Percentiles rank a stretch among this genome's conserved stretches.
Conservation (phyloP, 2,113 vertebrate genomes). For the Sinocyclocheilus rhinocerous region DNA sequence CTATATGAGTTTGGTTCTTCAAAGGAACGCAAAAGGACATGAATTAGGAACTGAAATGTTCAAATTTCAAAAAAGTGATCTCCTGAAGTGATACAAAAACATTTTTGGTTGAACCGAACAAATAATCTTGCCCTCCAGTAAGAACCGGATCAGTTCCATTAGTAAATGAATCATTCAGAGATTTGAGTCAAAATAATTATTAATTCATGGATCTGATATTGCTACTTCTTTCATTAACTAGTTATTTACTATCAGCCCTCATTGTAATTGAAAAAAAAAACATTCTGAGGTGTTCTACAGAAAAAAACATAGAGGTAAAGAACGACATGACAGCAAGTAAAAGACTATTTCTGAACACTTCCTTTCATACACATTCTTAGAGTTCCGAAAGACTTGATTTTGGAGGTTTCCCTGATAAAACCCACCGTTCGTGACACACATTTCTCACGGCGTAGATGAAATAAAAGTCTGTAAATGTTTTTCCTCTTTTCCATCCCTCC, state of each 20-base stretch:
- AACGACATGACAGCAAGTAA: background rate
- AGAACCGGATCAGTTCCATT: background rate
- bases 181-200: background rate
- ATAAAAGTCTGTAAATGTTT: background rate
- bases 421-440: background rate
- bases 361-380: background rate
- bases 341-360: background rate
- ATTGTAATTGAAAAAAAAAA: background rate
- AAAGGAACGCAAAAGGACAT: too few species aligned
- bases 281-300: background rate
- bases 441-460: background rate
- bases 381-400: background rate
- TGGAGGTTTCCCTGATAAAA: background rate
- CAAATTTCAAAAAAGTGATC: too few species aligned
- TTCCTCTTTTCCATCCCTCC: background rate
- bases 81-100: too few species aligned
- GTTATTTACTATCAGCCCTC: background rate
- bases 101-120: too few species aligned
- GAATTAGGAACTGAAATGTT: too few species aligned
- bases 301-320: background rate
- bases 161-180: background rate
- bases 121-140: background rate
- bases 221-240: background rate
- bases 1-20: too few species aligned
- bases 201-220: background rate